phyloP scores from a whole-genome alignment of 2,888 invertebrate genomes.

The Melieria picta region DNA sequence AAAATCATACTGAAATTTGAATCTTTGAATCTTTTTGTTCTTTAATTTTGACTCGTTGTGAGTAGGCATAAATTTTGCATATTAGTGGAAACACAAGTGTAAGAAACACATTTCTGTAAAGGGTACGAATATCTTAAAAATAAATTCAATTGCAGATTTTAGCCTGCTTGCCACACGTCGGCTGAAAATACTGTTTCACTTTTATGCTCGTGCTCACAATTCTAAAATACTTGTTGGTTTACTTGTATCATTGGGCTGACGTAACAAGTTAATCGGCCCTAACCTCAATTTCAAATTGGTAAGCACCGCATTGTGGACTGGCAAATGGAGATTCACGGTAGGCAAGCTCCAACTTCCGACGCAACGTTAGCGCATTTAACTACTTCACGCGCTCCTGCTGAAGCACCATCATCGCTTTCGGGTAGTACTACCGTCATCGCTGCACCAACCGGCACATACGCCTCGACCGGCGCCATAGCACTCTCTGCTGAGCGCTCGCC shows the following conservation, averaged over 20 bases:
- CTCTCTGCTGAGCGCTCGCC: neutral
- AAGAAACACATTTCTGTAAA: too few species aligned
- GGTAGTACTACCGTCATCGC: neutral
- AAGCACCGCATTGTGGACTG: neutral
- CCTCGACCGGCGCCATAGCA: slow-evolving; percentile 10
- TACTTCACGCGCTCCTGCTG: neutral
- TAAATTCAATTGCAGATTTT: too few species aligned
- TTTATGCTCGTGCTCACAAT: neutral
- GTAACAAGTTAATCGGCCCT: neutral
- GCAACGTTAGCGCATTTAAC: neutral
- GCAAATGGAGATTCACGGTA: neutral
- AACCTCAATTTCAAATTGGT: neutral
- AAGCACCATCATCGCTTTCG: neutral
- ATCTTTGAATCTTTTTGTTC: too few species aligned
- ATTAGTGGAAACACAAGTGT: too few species aligned
- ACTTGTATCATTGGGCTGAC: neutral
- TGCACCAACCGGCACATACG: slow-evolving; percentile 3
- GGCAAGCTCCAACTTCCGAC: neutral
- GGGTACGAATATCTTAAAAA: too few species aligned
- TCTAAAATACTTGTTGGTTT: slow-evolving; percentile 8
- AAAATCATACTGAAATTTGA: too few species aligned
- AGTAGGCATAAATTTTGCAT: too few species aligned
- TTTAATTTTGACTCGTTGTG: too few species aligned
- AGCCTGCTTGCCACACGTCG: too few species aligned
- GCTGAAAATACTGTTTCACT: neutral